Evolutionary conservation across 2,888 invertebrate species (phyloP).

Genomic region (Melitaea athalia): DNA sequence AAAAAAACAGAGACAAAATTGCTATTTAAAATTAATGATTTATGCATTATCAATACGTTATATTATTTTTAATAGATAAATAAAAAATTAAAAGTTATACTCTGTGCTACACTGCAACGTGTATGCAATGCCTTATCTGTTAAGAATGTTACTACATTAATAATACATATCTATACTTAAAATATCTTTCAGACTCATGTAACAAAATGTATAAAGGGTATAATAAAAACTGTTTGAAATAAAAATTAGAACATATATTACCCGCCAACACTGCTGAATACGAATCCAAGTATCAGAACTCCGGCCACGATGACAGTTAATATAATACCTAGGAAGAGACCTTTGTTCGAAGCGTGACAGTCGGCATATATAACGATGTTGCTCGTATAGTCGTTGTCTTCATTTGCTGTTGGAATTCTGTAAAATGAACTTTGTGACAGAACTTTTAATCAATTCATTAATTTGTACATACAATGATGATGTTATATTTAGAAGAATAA

Average conservation of each 20-base stretch:
- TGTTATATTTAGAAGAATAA: too few relatives aligned
- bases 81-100: too few relatives aligned
- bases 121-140: too few relatives aligned
- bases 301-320: slow-evolving; percentile 77
- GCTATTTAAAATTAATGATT: too few relatives aligned
- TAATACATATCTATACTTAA: too few relatives aligned
- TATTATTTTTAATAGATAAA: too few relatives aligned
- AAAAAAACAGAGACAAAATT: too few relatives aligned
- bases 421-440: slow-evolving; percentile 8
- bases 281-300: slow-evolving; percentile 73
- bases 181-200: too few relatives aligned
- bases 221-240: neutral
- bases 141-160: too few relatives aligned
- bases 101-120: too few relatives aligned
- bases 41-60: too few relatives aligned
- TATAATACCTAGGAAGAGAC: slow-evolving; percentile 87
- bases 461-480: neutral
- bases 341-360: slow-evolving; percentile 89
- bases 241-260: slow-evolving; percentile 47
- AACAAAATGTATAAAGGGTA: too few relatives aligned
- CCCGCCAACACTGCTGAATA: slow-evolving; percentile 76
- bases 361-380: slow-evolving; percentile 86
- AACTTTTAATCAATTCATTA: neutral
- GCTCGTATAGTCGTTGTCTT: slow-evolving; percentile 78
- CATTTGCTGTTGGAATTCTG: slow-evolving; percentile 72